Base-by-base conservation (phyloP, 2,797 vertebrate species). In the Synanceia verrucosa region DNA sequence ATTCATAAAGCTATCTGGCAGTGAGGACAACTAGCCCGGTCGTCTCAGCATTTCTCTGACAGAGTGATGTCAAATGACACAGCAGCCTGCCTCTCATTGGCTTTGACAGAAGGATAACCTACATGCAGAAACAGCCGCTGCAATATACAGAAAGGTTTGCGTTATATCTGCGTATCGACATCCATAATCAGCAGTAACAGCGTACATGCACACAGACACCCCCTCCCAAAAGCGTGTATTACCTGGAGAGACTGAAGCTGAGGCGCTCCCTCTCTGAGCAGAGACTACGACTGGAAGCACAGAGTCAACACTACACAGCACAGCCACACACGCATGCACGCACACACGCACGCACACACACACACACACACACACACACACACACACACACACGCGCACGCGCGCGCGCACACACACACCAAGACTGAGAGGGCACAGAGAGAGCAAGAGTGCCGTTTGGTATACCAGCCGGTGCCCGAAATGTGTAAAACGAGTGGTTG, bases 401-500 rank as follows among this genome's bases (percentile, higher is more conserved):
- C 59, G 29, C 55, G 26, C 65, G 11, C 21, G 26, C 16, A 44
- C 65, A 36, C 46, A 76, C 46, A 31, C 66, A 74, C 73, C 76
- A 53, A 63, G 64, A 70, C 61, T 46, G 71, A 68, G 34, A 74
- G 78, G 86, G 85, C 84, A 89, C 48, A 16, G 65, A 73, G 61
- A 73, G 78, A 86, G 80, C 68, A 78, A 79, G 79, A 85, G 78
- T 74, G 85, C 63, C 68, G 67, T 77, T 89, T 55, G 82, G 80
- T 82, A 56, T 62, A 89, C 70, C 79, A 89, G 82, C 67, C 84
- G 68, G 79, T 85, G 86, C 81, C 88, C 78, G 89, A 94, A 94
- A 90, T 88, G 80, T 72, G 84, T 73, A 80, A 88, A 85, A 88
- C 86, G 89, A 94, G 68, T 62, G 64, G 96, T 98, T 96, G 91